Evolutionary conservation across 2,888 invertebrate species (phyloP).

Genomic region (Parnassius apollo): DNA sequence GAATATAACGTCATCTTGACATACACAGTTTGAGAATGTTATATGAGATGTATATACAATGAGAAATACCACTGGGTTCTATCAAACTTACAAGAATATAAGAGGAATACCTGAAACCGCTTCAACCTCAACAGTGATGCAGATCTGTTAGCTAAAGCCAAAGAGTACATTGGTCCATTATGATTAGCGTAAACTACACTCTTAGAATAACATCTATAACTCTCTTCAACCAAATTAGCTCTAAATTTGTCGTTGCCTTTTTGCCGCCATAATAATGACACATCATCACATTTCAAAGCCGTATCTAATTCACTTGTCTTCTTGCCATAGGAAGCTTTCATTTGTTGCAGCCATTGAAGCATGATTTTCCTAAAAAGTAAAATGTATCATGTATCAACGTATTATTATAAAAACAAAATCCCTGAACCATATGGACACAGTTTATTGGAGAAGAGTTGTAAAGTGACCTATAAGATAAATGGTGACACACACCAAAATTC

Average conservation of each 20-base stretch:
- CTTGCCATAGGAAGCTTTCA: constrained; percentile 54
- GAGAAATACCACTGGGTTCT: no score
- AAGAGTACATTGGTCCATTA: constrained; percentile 77
- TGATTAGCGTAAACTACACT: constrained; percentile 82
- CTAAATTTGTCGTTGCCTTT: constrained; percentile 82
- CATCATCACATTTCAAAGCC: constrained; percentile 58
- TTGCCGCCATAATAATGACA: constrained; percentile 65
- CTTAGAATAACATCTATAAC: constrained; percentile 82
- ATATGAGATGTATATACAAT: no score
- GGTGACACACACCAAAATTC: no score
- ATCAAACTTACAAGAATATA: no score
- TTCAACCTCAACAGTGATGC: constrained; percentile 83
- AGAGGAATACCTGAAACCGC: constrained; percentile 75
- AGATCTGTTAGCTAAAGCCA: constrained; percentile 86
- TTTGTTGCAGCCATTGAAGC: constrained; percentile 62
- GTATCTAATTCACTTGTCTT: constrained; percentile 52
- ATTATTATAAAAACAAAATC: no score
- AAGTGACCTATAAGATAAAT: no score
- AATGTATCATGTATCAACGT: no score
- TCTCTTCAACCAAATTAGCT: constrained; percentile 70
- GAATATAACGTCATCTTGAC: no score
- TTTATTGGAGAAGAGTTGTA: no score
- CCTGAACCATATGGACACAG: no score
- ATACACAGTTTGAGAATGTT: no score
- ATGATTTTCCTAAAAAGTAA: constrained; percentile 52